Conservation (phyloP, 1,140 invertebrate species). For the Cataglyphis hispanica region DNA sequence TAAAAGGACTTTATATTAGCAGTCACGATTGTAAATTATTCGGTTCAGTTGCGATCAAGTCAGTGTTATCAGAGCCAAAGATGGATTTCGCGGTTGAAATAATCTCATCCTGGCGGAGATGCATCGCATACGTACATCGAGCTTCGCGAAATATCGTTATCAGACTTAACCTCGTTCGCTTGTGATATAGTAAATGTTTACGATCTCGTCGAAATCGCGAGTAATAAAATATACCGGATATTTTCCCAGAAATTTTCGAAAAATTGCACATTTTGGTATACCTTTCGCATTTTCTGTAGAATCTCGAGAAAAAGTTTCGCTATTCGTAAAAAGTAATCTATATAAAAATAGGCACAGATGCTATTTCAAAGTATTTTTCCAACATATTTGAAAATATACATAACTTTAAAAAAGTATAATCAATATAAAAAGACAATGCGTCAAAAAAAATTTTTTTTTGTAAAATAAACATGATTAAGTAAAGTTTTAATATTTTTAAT, state of each 20-base stretch:
- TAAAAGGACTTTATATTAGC: background rate
- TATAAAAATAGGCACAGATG: background rate
- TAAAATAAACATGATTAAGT: too few relatives aligned
- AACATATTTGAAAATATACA: background rate
- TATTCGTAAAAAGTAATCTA: background rate
- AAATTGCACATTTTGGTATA: constrained; percentile 9
- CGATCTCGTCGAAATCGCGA: constrained; percentile 44
- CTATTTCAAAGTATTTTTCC: background rate
- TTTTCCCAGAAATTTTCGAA: constrained; percentile 32
- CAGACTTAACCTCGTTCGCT: constrained; percentile 55
- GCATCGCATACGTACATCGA: constrained; percentile 31
- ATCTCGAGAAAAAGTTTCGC: background rate
- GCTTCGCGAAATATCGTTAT: constrained; percentile 54
- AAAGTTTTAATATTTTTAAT: constrained; percentile 8
- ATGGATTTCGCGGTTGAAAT: constrained; percentile 48
- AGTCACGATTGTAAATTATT: constrained; percentile 27
- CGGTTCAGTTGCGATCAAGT: constrained; percentile 19
- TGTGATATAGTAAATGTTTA: constrained; percentile 48
- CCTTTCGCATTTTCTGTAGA: background rate
- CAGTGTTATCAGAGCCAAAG: background rate
- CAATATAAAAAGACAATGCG: background rate
- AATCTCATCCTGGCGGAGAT: constrained; percentile 2
- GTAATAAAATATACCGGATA: constrained; percentile 51
- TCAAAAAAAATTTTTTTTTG: background rate
- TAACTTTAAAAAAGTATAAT: background rate